Conservation (phyloP, 2,797 vertebrate genomes). For the Hypotaenidia philippensis region DNA sequence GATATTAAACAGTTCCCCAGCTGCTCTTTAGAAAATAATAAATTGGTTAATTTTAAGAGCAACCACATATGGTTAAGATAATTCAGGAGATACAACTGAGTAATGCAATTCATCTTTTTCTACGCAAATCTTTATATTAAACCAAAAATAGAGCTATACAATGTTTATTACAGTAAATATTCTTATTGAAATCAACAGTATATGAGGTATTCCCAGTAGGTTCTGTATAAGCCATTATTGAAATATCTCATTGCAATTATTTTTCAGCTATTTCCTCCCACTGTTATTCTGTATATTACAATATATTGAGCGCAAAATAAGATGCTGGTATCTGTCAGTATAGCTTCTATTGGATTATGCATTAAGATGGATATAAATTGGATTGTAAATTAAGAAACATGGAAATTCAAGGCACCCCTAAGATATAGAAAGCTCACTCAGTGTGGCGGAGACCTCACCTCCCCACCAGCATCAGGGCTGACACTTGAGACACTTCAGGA, state of each 20-base stretch:
- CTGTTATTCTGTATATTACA: constrained; percentile 21
- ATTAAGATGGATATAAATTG: not conserved
- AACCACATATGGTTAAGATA: constrained; percentile 55
- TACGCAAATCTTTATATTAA: constrained; percentile 50
- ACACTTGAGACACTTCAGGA: not conserved
- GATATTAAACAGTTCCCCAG: constrained; percentile 57
- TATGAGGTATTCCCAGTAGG: constrained; percentile 29
- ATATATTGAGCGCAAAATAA: constrained; percentile 5
- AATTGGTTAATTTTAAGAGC: constrained; percentile 71
- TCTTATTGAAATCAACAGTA: constrained; percentile 36
- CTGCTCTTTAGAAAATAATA: constrained; percentile 73
- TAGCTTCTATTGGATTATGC: not conserved
- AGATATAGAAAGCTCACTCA: not conserved
- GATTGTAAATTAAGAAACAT: not conserved
- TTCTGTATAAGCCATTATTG: constrained; percentile 9
- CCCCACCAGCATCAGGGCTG: constrained; percentile 13
- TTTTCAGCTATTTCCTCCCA: constrained; percentile 53
- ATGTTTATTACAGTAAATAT: constrained; percentile 50
- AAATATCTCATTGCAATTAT: constrained; percentile 52
- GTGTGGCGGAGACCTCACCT: not conserved
- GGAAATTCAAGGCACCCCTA: not conserved
- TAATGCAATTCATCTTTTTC: constrained; percentile 33
- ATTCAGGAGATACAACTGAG: constrained; percentile 55
- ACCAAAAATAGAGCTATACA: constrained; percentile 31
- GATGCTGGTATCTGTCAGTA: not conserved